Evolutionary conservation across 2,797 vertebrate species (phyloP).

Genomic region (Acropternis orthonyx): DNA sequence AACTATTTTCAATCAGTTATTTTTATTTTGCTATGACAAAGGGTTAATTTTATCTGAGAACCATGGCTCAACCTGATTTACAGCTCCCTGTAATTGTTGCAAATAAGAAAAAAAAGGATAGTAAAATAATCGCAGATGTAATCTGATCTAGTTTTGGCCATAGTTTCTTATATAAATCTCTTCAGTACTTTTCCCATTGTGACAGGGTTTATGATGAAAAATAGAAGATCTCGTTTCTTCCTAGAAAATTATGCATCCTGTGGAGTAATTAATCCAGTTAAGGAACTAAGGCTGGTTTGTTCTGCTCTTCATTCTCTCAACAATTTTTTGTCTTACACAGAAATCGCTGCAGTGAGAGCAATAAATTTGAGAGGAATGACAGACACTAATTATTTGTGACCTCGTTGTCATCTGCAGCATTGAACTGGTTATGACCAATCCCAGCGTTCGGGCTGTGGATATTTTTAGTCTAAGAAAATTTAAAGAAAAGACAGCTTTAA

Average conservation of each 20-base stretch:
- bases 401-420: slow-evolving; percentile 15
- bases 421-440: background rate
- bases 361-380: slow-evolving; percentile 27
- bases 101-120: background rate
- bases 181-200: slow-evolving; percentile 13
- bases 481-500: background rate
- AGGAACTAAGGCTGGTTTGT: background rate
- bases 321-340: background rate
- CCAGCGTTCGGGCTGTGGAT: background rate
- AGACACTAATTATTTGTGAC: slow-evolving; percentile 59
- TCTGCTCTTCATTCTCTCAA: background rate
- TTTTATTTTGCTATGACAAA: background rate
- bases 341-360: slow-evolving; percentile 34
- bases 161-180: slow-evolving; percentile 27
- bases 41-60: slow-evolving; percentile 11
- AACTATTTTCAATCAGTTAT: background rate
- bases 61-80: slow-evolving; percentile 16
- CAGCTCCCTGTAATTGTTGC: background rate
- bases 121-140: background rate
- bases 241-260: slow-evolving; percentile 31
- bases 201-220: slow-evolving; percentile 35
- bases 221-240: slow-evolving; percentile 8
- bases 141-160: slow-evolving; percentile 1
- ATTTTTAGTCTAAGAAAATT: background rate
- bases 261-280: slow-evolving; percentile 50